phyloP scores from a whole-genome alignment of 1,140 invertebrate species.

The Polyergus mexicanus region DNA sequence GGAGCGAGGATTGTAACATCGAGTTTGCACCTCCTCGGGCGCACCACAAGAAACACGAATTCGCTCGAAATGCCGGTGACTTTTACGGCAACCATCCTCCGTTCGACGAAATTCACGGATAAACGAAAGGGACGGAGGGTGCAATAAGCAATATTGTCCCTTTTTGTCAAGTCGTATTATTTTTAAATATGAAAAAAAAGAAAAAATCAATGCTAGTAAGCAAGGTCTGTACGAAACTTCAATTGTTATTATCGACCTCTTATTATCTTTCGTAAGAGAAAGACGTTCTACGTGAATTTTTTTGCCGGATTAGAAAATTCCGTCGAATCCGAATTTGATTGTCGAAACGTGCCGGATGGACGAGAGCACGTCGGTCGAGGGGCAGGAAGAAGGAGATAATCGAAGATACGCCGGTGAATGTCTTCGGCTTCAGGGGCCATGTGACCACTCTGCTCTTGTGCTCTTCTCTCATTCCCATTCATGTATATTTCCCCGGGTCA shows the following conservation, averaged over 20 bases:
- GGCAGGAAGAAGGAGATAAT: neutral
- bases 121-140: too few species aligned
- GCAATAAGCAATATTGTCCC: neutral
- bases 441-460: slow-evolving; percentile 19
- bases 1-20: slow-evolving; percentile 51
- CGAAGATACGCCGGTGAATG: slow-evolving; percentile 17
- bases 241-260: neutral
- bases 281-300: too few species aligned
- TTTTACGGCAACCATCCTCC: slow-evolving; percentile 35
- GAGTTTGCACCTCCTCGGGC: neutral
- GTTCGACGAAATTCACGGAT: slow-evolving; percentile 12
- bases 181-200: neutral
- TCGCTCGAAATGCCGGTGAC: slow-evolving; percentile 25
- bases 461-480: slow-evolving; percentile 61
- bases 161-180: neutral
- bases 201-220: neutral
- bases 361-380: neutral
- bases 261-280: neutral
- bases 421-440: slow-evolving; percentile 49
- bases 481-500: slow-evolving; percentile 61
- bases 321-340: slow-evolving; percentile 31
- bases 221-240: neutral
- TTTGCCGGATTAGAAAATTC: slow-evolving; percentile 13
- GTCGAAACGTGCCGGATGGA: slow-evolving; percentile 22
- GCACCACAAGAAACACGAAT: neutral